Evolutionary conservation across 2,888 invertebrate genomes (phyloP).

Genomic region (Trissoscelio sp.): DNA sequence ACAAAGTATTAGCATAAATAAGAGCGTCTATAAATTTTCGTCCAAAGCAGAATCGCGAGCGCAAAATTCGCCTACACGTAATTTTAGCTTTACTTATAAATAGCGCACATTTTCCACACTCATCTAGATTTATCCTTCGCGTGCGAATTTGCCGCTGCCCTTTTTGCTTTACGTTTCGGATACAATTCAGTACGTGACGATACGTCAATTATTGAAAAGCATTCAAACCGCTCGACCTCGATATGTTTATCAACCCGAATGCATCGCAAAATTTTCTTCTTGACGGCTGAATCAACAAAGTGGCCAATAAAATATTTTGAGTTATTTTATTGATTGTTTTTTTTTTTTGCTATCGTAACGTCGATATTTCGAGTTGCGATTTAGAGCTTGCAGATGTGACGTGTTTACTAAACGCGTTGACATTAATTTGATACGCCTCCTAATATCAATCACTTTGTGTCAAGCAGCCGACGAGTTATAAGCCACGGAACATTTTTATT

Average conservation of each 20-base stretch:
- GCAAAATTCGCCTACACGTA: conserved; percentile 56
- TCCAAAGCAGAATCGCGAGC: conserved; percentile 35
- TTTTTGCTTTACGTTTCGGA: not conserved
- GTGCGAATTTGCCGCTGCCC: not conserved
- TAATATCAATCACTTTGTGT: conserved; percentile 42
- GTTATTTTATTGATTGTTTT: too few relatives aligned
- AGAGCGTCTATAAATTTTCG: conserved; percentile 24
- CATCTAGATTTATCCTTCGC: conserved; percentile 27
- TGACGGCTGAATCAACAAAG: too few relatives aligned
- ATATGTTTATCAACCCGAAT: not conserved
- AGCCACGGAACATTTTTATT: not conserved
- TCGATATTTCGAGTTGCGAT: conserved; percentile 17
- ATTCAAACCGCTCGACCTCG: not conserved
- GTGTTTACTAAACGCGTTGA: conserved; percentile 39
- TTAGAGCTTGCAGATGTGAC: conserved; percentile 23
- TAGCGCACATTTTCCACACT: conserved; percentile 63
- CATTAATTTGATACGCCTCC: conserved; percentile 42
- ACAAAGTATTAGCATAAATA: conserved; percentile 19
- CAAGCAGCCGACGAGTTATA: not conserved
- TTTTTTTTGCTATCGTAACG: conserved; percentile 10
- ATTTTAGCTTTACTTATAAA: conserved; percentile 76
- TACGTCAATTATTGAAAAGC: conserved; percentile 25
- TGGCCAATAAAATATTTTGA: not conserved
- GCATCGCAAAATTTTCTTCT: not conserved
- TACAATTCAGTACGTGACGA: conserved; percentile 14